Base-by-base conservation (phyloP, 2,888 invertebrate genomes). In the Eledone cirrhosa region DNA sequence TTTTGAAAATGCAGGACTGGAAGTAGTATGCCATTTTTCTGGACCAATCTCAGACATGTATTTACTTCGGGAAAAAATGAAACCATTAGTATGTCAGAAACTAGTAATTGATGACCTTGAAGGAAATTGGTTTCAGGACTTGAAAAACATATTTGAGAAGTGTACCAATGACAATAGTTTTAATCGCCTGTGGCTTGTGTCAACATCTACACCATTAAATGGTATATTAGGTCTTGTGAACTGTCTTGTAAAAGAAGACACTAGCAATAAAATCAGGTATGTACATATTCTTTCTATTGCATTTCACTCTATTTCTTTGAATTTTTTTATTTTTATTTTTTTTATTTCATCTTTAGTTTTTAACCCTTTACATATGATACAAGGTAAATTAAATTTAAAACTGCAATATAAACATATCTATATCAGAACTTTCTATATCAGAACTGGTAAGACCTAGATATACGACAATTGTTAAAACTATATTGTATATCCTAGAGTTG, bases 211-310 rank as follows among this genome's bases (percentile, higher is more conserved):
- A 85, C 93, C 94, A 80, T 90, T 93, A 41, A 93, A 93, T 89
- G 98, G 99, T 22, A 92, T 96, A 82, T 92, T 97, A 79, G 99
- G 99, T 74, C 92, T 99, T 89, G 94, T 95, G 87, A 95, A 96
- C 89, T 99, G 99, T 91, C 92, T 99, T 84, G 94, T 95, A 87
- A 94, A 94, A 86, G 98, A 98, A 92, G 93, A 94, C 11, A 97
- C 96, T 83, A 97, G 97, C 29, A 92, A 92, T 80, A 94, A 94
- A 85, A 93, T 96, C 65, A 94, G 96, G 88, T 93, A 94, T 76
- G 78, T 75, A 41, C 22, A 41, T 33, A 13, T 2, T 33, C 31
- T 63, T 2, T 33, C 31, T 63, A 19, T 63, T 63, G 19, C 27
- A 24, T 22, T 11, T 2, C 11, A 2, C 63, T 63, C 41, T n/a